These are phyloP conservation scores for Nothura maculosa DNA, from an alignment of 2,797 vertebrate species.

Conservation along the genomic window DNA sequence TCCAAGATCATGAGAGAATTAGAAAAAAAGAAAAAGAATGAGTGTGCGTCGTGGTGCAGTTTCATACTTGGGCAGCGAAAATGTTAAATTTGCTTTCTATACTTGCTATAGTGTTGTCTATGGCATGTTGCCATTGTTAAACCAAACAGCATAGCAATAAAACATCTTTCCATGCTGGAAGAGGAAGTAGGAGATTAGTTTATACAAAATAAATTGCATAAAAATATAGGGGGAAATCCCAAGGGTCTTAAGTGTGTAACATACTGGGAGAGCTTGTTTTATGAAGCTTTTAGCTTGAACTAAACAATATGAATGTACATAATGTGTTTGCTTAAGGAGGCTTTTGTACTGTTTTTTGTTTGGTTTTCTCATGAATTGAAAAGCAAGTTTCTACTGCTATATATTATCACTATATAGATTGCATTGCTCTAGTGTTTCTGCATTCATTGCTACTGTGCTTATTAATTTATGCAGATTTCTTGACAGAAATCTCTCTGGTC, in stretches of 20 bases:
- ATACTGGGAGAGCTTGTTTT: constrained; percentile 20
- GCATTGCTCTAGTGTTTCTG: background rate
- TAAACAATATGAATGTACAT: background rate
- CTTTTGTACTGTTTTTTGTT: background rate
- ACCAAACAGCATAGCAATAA: constrained; percentile 23
- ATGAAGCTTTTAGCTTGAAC: constrained; percentile 3
- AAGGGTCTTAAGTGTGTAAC: background rate
- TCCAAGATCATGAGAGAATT: background rate
- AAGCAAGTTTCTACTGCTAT: background rate
- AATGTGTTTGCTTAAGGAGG: constrained; percentile 1
- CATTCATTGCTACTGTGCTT: background rate
- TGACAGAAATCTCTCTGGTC: background rate
- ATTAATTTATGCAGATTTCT: background rate
- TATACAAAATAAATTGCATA: constrained; percentile 47
- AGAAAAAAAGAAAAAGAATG: background rate
- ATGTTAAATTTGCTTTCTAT: constrained; percentile 12
- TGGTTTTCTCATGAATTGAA: background rate
- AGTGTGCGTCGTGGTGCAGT: background rate
- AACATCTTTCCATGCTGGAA: constrained; percentile 1
- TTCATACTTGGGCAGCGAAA: background rate
- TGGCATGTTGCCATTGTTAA: constrained; percentile 27
- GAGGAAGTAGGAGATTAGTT: constrained; percentile 59
- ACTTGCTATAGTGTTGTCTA: background rate
- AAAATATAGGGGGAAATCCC: constrained; percentile 19
- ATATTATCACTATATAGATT: background rate